Percentiles rank a stretch among this genome's conserved stretches.
Evolutionary conservation across 2,888 invertebrate genomes (phyloP).

Genomic region (Apamea monoglypha): DNA sequence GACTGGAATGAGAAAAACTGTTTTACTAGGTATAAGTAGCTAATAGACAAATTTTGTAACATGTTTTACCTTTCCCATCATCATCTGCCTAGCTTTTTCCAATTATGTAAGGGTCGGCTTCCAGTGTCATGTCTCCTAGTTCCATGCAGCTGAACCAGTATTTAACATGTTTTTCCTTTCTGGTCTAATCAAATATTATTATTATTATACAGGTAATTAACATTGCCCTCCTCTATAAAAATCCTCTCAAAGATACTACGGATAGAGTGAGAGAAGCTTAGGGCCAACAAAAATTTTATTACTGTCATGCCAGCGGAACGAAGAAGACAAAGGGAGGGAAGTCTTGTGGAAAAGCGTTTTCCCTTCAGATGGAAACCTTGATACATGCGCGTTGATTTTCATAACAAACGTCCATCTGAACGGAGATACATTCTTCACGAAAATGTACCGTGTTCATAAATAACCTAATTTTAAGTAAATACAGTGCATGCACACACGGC

Average conservation of each 20-base stretch:
- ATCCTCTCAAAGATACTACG: neutral
- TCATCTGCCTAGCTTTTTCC: no score
- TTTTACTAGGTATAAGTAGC: no score
- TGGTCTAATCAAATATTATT: no score
- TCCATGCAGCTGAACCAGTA: no score
- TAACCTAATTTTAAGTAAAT: conserved; percentile 36
- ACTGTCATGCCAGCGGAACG: neutral
- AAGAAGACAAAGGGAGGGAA: neutral
- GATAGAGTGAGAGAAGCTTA: neutral
- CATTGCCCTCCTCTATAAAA: no score
- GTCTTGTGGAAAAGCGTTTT: neutral
- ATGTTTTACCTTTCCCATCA: no score
- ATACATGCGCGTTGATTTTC: neutral
- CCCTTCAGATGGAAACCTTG: neutral
- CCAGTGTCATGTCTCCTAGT: no score
- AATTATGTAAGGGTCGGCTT: no score
- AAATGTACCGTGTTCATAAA: neutral
- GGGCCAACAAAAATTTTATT: neutral
- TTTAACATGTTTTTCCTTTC: no score
- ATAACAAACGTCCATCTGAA: neutral
- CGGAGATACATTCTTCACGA: neutral
- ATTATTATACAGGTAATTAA: no score
- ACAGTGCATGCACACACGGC: conserved; percentile 4
- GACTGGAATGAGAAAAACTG: no score
- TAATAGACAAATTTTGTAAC: no score